These are phyloP conservation scores for Philotrypesis tridentata DNA, from an alignment of 1,140 invertebrate genomes.

Conservation along the genomic window DNA sequence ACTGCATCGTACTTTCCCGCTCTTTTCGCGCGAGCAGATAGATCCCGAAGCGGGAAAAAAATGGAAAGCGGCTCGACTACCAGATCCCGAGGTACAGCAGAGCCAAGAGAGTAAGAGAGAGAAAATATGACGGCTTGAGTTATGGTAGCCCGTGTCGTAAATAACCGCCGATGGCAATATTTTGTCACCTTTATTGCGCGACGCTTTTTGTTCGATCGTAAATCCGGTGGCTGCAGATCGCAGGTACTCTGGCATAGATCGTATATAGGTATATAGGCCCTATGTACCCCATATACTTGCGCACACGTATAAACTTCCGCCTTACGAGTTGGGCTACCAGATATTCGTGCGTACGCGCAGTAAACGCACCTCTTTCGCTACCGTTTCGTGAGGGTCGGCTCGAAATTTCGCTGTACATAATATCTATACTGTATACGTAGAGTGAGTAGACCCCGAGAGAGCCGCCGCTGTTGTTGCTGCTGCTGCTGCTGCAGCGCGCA, in stretches of 20 bases:
- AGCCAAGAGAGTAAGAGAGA: background rate
- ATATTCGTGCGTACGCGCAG: background rate
- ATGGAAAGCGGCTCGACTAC: background rate
- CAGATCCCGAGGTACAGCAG: background rate
- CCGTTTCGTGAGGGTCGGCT: background rate
- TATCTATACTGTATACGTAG: background rate
- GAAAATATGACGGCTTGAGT: slow-evolving; percentile 46
- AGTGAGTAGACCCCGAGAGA: too few relatives aligned
- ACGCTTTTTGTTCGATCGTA: slow-evolving; percentile 65
- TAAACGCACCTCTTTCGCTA: background rate
- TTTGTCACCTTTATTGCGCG: slow-evolving; percentile 69
- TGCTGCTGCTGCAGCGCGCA: too few relatives aligned
- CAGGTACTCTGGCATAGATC: slow-evolving; percentile 32
- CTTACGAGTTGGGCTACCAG: background rate
- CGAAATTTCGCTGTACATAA: background rate
- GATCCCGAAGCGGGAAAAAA: background rate
- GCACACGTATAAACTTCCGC: background rate
- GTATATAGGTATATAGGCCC: too few relatives aligned
- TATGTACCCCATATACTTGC: too few relatives aligned
- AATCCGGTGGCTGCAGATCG: slow-evolving; percentile 63
- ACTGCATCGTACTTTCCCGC: too few relatives aligned
- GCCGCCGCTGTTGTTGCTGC: too few relatives aligned
- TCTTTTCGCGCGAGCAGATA: background rate
- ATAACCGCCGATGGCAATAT: slow-evolving; percentile 67
- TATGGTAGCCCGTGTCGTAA: slow-evolving; percentile 59